These are phyloP conservation scores for Paracyprichromis sp. DNA, from an alignment of 2,113 vertebrate species.

Conservation along the genomic window DNA sequence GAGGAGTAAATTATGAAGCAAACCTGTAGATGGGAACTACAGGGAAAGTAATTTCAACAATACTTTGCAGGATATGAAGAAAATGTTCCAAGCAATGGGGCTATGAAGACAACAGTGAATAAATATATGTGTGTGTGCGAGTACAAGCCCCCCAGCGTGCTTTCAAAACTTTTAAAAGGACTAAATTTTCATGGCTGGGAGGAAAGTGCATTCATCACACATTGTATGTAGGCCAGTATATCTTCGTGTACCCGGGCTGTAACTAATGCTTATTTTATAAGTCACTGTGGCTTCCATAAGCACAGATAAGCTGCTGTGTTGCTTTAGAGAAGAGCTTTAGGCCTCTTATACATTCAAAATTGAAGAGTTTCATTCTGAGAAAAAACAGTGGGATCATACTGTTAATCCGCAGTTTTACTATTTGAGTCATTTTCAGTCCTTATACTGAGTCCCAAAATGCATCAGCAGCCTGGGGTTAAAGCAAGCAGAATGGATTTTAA, in stretches of 20 bases:
- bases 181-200: neutral
- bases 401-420: neutral
- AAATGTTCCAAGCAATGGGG: neutral
- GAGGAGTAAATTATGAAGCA: neutral
- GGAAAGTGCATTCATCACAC: neutral
- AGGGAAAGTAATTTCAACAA: neutral
- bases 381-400: neutral
- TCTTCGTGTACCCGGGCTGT: neutral
- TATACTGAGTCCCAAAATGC: neutral
- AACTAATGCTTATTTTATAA: constrained; percentile 2
- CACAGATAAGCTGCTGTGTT: neutral
- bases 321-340: neutral
- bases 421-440: neutral
- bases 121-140: neutral
- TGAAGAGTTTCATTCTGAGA: neutral
- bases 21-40: neutral
- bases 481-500: neutral
- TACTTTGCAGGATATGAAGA: neutral
- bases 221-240: neutral
- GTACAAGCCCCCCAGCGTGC: neutral
- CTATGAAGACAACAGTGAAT: neutral
- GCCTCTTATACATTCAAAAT: neutral
- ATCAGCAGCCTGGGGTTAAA: neutral
- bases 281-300: neutral
- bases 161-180: neutral